Conservation (phyloP, 2,797 vertebrate species). For the Oreortyx pictus region DNA sequence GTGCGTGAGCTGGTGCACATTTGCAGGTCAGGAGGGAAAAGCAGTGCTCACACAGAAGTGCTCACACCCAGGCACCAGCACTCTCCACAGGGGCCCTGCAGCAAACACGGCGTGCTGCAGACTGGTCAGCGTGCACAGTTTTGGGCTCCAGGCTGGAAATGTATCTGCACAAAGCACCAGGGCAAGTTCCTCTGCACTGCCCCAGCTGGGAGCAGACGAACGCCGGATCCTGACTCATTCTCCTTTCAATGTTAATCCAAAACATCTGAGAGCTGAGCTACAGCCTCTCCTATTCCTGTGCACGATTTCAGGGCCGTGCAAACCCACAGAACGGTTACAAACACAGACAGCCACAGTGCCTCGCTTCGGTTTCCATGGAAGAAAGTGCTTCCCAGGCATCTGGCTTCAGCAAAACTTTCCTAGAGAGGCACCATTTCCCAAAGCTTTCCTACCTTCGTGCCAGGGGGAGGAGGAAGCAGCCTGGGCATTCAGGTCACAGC, state of each 20-base stretch:
- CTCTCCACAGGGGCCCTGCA: neutral
- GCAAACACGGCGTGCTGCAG: too few relatives aligned
- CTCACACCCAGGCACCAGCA: neutral
- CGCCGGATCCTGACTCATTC: neutral
- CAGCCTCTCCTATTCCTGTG: neutral
- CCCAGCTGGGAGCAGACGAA: neutral
- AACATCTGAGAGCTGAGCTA: neutral
- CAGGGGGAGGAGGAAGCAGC: neutral
- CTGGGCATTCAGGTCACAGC: neutral
- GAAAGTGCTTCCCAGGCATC: neutral
- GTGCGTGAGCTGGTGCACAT: rapidly evolving
- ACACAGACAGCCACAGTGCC: neutral
- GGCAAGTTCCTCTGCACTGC: rapidly evolving
- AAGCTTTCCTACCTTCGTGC: neutral
- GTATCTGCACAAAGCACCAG: rapidly evolving
- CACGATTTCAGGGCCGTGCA: rapidly evolving
- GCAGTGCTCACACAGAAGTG: neutral
- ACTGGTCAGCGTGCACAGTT: rapidly evolving
- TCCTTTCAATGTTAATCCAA: neutral
- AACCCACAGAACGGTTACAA: neutral
- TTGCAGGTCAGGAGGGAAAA: neutral
- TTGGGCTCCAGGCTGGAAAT: rapidly evolving
- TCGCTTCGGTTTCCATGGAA: neutral
- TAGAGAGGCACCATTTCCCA: neutral
- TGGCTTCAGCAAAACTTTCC: neutral